Base-by-base conservation (phyloP, 1,140 invertebrate species). In the Zaprionus ornatus region DNA sequence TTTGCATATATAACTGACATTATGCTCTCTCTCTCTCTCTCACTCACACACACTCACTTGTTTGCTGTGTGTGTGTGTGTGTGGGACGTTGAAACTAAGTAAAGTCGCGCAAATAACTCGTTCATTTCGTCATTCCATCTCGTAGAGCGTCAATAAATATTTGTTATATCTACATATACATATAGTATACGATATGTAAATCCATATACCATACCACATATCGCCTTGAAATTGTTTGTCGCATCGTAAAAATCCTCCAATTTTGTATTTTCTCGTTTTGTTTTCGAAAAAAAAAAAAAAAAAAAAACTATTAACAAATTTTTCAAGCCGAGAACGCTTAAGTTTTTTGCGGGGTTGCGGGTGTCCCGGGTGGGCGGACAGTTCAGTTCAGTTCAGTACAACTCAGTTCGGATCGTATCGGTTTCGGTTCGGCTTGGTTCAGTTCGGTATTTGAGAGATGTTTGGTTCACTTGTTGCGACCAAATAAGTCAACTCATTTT, bases 401-500 rank as follows among this genome's bases (percentile, higher is more conserved):
- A 10, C 23, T 23, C 19, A 19, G 45, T 13, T 23, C n/a, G 7
- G 6, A 6, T 50, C 19, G 45, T 19, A 13, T 50, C 45, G 19
- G 45, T 50, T 50, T 48, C 42, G 10, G 42, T 12, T 35, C 56
- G 10, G 52, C 63, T 52, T 66, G 50, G 63, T 54, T 56, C 17
- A 48, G 50, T 57, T 40, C 40, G 65, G 65, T 27, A 19, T 55
- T 74, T 69, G 66, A 75, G 59, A 63, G 25, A 9, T 54, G 61
- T 23, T 64, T 45, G 62, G 2, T 21, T 45, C 15, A 48, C 23
- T 54, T 50, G 65, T 45, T 80, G 45, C 32, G 52, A 73, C 84
- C 84, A 88, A 87, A 87, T 83, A 84, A 52, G 77, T 80, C 76
- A 86, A 86, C 77, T 86, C 84, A 88, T 87, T 88, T 87, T 87